Evolutionary conservation across 2,888 invertebrate genomes (phyloP).

Genomic region (Plebejus melissa): DNA sequence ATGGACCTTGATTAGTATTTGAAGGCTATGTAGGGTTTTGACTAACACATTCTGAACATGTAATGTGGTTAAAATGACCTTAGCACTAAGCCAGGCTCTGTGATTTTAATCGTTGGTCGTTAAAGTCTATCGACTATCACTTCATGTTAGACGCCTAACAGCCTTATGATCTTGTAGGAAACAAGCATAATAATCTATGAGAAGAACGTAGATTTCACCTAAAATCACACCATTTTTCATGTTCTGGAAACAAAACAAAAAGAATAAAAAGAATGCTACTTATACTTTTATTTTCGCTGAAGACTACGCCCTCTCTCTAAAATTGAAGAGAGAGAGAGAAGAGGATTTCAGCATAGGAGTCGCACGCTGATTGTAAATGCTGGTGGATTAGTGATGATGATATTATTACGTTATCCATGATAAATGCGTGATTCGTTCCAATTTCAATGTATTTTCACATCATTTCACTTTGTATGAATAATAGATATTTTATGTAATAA

Average conservation of each 20-base stretch:
- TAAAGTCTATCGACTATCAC: too few relatives aligned
- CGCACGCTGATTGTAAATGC: neutral
- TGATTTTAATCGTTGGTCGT: too few relatives aligned
- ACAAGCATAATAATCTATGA: too few relatives aligned
- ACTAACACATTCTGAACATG: slow-evolving; percentile 1
- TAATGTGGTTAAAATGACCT: neutral
- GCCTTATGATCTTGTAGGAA: too few relatives aligned
- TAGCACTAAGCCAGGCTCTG: neutral
- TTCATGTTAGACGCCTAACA: too few relatives aligned
- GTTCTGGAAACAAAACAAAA: neutral
- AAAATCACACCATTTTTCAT: neutral
- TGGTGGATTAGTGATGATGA: neutral
- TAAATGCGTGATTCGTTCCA: slow-evolving; percentile 4
- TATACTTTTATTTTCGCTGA: too few relatives aligned
- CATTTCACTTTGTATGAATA: slow-evolving; percentile 25
- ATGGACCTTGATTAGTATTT: slow-evolving; percentile 12
- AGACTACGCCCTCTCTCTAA: neutral
- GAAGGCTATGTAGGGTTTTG: neutral
- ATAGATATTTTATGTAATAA: slow-evolving; percentile 20
- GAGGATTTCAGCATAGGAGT: neutral
- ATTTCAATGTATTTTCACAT: slow-evolving; percentile 20
- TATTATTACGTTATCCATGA: neutral
- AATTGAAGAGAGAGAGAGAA: neutral
- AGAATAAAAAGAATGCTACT: neutral
- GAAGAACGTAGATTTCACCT: too few relatives aligned